A percentile compares a stretch with the other conserved stretches of the same genome.
Conservation (phyloP, 2,888 invertebrate genomes). For the Acleris literana region DNA sequence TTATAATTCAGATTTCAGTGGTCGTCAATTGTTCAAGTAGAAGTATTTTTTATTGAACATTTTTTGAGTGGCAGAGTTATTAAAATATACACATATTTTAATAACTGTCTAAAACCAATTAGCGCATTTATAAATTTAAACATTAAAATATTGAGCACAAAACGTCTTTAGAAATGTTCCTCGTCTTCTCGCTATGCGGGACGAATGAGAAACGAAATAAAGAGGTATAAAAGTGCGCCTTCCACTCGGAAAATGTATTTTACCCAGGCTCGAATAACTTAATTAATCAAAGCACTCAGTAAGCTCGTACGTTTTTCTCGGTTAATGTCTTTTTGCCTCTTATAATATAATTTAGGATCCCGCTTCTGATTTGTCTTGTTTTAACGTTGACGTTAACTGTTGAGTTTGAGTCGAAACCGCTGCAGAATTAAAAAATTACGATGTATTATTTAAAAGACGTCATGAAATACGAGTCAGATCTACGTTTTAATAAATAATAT, state of each 20-base stretch:
- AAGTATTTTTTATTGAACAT: too few relatives aligned
- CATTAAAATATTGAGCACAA: background rate
- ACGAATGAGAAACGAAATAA: conserved; percentile 35
- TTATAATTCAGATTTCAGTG: too few relatives aligned
- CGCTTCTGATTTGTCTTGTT: conserved; percentile 13
- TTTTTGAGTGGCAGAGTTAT: too few relatives aligned
- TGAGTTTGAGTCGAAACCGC: background rate
- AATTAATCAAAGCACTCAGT: conserved; percentile 37
- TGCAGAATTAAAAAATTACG: background rate
- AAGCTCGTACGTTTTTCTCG: conserved; percentile 31
- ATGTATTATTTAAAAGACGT: too few relatives aligned
- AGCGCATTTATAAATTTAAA: too few relatives aligned
- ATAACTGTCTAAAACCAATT: too few relatives aligned
- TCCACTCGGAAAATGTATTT: conserved; percentile 30
- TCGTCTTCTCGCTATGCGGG: conserved; percentile 9
- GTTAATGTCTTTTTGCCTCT: conserved; percentile 32
- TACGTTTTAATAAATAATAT: too few relatives aligned
- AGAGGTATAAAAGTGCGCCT: conserved; percentile 29
- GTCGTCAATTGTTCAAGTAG: too few relatives aligned
- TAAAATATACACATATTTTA: too few relatives aligned
- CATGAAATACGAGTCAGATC: too few relatives aligned
- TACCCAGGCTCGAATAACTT: conserved; percentile 27
- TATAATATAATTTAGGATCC: conserved; percentile 26
- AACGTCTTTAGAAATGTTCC: conserved; percentile 10
- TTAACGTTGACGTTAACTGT: conserved; percentile 3